phyloP scores from a whole-genome alignment of 2,888 invertebrate genomes.

The Cyclophora punctaria region DNA sequence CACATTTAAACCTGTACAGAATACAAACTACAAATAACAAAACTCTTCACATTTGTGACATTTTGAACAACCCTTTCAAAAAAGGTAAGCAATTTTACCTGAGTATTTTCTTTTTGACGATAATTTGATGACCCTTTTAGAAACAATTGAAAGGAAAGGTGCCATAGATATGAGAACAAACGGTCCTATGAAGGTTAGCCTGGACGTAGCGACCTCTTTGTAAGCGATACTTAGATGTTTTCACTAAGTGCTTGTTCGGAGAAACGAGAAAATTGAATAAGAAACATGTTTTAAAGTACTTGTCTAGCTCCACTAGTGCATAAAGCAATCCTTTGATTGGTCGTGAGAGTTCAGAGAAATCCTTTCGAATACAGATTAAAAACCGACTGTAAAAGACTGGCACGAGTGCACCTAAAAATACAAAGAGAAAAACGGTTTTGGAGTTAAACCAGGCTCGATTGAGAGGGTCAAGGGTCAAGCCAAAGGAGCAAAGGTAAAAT shows the following conservation, averaged over 20 bases:
- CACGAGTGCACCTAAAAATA: conserved; percentile 29
- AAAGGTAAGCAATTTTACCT: conserved; percentile 21
- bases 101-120: conserved; percentile 16
- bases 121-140: conserved; percentile 20
- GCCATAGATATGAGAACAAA: conserved; percentile 18
- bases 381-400: conserved; percentile 9
- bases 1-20: conserved; percentile 40
- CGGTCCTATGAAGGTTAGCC: conserved; percentile 17
- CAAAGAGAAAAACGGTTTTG: conserved; percentile 43
- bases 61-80: conserved; percentile 28
- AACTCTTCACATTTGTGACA: conserved; percentile 26
- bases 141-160: conserved; percentile 23
- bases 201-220: conserved; percentile 10
- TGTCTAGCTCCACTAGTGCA: no score
- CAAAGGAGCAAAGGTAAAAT: conserved; percentile 70
- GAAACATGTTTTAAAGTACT: no score
- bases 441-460: conserved; percentile 52
- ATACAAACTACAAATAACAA: conserved; percentile 52
- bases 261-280: no score
- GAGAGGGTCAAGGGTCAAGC: conserved; percentile 54
- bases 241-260: not conserved
- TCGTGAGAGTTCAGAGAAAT: not conserved
- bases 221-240: conserved; percentile 17
- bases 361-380: conserved; percentile 11
- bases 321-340: no score